A percentile compares a stretch with the other conserved stretches of the same genome.
These are phyloP conservation scores for Morone saxatilis DNA, from an alignment of 2,113 vertebrate genomes.

Conservation along the genomic window DNA sequence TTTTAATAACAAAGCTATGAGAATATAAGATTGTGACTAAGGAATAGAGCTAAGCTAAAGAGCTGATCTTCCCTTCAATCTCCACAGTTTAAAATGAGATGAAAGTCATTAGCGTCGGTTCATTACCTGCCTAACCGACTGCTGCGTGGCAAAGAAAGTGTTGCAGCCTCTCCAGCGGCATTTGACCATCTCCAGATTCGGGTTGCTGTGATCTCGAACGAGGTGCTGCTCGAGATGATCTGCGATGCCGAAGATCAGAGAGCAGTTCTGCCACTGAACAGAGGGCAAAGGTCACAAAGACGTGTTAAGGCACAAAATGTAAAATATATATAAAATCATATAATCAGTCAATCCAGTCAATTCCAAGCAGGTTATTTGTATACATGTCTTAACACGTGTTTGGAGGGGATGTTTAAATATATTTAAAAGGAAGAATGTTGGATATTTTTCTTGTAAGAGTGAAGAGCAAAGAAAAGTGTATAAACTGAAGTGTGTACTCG, in stretches of 20 bases:
- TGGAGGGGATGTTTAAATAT: too few relatives aligned
- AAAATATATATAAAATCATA: too few relatives aligned
- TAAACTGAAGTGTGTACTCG: neutral
- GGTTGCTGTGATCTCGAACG: slow-evolving; percentile 89
- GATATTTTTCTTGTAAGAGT: too few relatives aligned
- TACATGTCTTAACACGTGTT: too few relatives aligned
- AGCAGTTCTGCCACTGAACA: slow-evolving; percentile 94
- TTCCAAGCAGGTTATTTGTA: too few relatives aligned
- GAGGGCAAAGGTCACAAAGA: neutral
- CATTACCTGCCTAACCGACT: slow-evolving; percentile 89
- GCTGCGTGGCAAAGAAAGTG: slow-evolving; percentile 88
- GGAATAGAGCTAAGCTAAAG: neutral
- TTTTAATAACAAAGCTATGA: neutral
- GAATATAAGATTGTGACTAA: neutral
- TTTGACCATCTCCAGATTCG: slow-evolving; percentile 88
- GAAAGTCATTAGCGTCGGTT: neutral
- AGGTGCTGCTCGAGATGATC: slow-evolving; percentile 95
- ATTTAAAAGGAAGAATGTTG: too few relatives aligned
- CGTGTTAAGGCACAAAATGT: too few relatives aligned
- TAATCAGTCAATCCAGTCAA: too few relatives aligned
- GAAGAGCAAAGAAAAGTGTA: too few relatives aligned
- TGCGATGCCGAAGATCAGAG: slow-evolving; percentile 92
- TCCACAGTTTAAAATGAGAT: neutral
- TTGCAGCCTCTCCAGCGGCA: slow-evolving; percentile 96
- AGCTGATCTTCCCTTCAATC: neutral